phyloP scores from a whole-genome alignment of 2,797 vertebrate species.

The Tenualosa thibaudeaui region DNA sequence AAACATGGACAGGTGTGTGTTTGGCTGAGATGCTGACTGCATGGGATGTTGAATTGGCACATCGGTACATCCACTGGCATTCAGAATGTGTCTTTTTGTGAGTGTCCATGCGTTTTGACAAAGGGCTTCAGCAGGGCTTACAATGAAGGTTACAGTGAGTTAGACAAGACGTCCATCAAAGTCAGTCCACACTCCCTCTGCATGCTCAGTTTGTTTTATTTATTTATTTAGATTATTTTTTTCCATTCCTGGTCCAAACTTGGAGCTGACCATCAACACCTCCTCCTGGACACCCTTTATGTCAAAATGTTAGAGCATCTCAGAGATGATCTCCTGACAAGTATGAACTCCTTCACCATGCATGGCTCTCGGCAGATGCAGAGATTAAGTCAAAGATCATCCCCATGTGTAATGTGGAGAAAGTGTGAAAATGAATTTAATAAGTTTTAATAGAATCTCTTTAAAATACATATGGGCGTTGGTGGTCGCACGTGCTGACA shows the following conservation, averaged over 20 bases:
- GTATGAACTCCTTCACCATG: background rate
- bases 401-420: background rate
- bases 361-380: background rate
- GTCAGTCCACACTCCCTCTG: background rate
- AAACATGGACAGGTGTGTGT: background rate
- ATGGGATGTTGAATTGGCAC: background rate
- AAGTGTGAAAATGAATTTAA: slow-evolving; percentile 22
- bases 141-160: background rate
- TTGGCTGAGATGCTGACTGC: background rate
- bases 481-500: background rate
- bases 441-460: slow-evolving; percentile 23
- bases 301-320: slow-evolving; percentile 3
- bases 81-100: background rate
- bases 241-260: background rate
- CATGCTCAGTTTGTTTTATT: background rate
- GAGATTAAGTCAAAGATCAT: slow-evolving; percentile 12
- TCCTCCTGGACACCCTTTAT: background rate
- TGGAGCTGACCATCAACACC: background rate
- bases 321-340: background rate
- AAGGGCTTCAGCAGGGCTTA: slow-evolving; percentile 2
- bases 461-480: slow-evolving; percentile 14
- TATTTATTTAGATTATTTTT: background rate
- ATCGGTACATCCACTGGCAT: background rate
- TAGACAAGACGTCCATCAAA: slow-evolving; percentile 3
- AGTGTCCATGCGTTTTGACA: slow-evolving; percentile 2